phyloP scores from a whole-genome alignment of 2,888 invertebrate genomes.

The Macrosiphum euphorbiae region DNA sequence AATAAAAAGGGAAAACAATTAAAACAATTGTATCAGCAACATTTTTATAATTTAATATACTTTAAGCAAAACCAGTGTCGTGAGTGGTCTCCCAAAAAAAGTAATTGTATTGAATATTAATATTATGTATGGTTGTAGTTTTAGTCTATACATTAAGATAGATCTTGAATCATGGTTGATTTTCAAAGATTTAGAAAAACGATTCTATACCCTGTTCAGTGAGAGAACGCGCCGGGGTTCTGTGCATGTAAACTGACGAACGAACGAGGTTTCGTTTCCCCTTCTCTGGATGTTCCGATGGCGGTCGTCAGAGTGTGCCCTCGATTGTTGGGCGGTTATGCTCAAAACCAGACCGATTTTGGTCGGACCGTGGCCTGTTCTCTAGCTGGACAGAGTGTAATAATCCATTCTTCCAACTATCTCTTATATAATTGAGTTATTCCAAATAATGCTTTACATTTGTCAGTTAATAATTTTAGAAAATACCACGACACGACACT shows the following conservation, averaged over 20 bases:
- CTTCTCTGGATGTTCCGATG: too few species aligned
- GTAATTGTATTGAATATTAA: not conserved
- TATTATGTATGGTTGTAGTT: too few species aligned
- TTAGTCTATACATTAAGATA: too few species aligned
- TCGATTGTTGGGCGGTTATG: too few species aligned
- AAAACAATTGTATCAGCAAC: not conserved
- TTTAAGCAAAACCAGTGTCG: not conserved
- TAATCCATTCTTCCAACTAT: not conserved
- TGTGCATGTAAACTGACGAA: too few species aligned
- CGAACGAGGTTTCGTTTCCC: too few species aligned
- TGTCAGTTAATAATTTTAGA: not conserved
- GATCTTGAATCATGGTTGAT: not conserved
- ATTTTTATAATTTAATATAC: not conserved
- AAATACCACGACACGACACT: not conserved
- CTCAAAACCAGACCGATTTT: too few species aligned
- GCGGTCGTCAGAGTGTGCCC: too few species aligned
- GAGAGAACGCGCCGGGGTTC: too few species aligned
- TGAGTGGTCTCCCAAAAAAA: not conserved
- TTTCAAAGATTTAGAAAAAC: not conserved
- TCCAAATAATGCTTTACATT: not conserved
- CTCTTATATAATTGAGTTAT: not conserved
- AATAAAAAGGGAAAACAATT: not conserved
- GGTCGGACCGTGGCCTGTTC: too few species aligned
- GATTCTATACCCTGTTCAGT: not conserved
- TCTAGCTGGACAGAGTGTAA: not conserved